Evolutionary conservation across 2,888 invertebrate species (phyloP).

Genomic region (Synanthedon formicaeformis): DNA sequence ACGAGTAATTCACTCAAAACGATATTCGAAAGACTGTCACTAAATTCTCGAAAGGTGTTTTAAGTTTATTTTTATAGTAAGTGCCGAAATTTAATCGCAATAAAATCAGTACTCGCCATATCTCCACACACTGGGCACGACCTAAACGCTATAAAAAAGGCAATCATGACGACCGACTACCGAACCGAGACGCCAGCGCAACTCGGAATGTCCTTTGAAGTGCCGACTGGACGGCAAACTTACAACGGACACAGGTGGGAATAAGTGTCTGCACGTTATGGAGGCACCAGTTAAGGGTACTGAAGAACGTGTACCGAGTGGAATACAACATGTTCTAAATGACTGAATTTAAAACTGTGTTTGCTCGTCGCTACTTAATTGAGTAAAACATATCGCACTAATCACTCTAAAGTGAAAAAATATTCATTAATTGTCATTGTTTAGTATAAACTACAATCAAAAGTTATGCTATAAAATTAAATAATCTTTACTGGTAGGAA

Average conservation of each 20-base stretch:
- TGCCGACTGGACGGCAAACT: constrained; percentile 17
- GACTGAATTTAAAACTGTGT: too few relatives aligned
- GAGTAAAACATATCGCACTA: too few relatives aligned
- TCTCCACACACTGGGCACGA: constrained; percentile 21
- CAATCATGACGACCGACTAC: constrained; percentile 48
- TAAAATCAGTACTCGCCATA: background rate
- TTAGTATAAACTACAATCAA: too few relatives aligned
- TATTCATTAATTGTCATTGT: too few relatives aligned
- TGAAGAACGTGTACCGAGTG: background rate
- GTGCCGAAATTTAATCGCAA: background rate
- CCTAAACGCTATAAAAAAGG: constrained; percentile 45
- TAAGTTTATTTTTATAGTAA: background rate
- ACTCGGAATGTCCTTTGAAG: constrained; percentile 44
- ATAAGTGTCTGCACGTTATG: background rate
- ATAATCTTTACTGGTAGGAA: too few relatives aligned
- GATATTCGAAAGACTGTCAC: too few relatives aligned
- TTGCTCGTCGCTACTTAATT: too few relatives aligned
- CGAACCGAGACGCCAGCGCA: constrained; percentile 24
- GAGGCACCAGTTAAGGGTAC: background rate
- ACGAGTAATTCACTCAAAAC: too few relatives aligned
- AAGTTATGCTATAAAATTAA: too few relatives aligned
- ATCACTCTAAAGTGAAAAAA: too few relatives aligned
- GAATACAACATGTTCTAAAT: too few relatives aligned
- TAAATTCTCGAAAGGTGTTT: background rate
- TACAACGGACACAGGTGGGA: background rate